phyloP scores from a whole-genome alignment of 2,797 vertebrate species.

The Enteromius afrohamiltoni region DNA sequence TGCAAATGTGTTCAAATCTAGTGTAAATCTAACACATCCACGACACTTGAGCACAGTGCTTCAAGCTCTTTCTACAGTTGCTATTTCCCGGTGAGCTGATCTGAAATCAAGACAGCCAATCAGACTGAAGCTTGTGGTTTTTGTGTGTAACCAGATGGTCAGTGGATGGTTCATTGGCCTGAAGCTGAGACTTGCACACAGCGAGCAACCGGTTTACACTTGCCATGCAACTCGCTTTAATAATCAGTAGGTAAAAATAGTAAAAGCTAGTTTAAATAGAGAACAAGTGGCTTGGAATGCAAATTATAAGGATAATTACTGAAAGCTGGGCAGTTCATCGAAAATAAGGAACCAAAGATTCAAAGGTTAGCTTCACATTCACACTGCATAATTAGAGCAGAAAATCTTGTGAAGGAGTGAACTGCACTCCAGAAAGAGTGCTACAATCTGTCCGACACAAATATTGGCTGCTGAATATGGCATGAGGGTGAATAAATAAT shows the following conservation, averaged over 20 bases:
- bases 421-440: conserved; percentile 16
- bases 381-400: conserved; percentile 54
- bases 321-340: conserved; percentile 11
- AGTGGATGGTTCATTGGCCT: conserved; percentile 13
- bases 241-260: conserved; percentile 16
- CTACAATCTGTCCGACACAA: conserved; percentile 26
- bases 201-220: not conserved
- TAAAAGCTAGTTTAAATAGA: conserved; percentile 14
- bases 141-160: conserved; percentile 12
- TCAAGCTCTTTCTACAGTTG: not conserved
- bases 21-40: not conserved
- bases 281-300: not conserved
- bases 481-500: not conserved
- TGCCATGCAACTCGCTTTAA: not conserved
- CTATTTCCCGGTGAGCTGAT: not conserved
- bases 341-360: conserved; percentile 45
- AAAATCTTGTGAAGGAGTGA: conserved; percentile 8
- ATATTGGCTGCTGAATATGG: conserved; percentile 27
- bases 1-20: not conserved
- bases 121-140: not conserved
- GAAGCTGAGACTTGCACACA: conserved; percentile 5
- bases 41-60: not conserved
- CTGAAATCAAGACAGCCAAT: conserved; percentile 18
- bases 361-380: conserved; percentile 44
- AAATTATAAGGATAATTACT: conserved; percentile 21